Evolutionary conservation across 1,140 invertebrate genomes (phyloP), one percentile per base, ranked within the genome.

Genomic region (Gryon sp.): DNA sequence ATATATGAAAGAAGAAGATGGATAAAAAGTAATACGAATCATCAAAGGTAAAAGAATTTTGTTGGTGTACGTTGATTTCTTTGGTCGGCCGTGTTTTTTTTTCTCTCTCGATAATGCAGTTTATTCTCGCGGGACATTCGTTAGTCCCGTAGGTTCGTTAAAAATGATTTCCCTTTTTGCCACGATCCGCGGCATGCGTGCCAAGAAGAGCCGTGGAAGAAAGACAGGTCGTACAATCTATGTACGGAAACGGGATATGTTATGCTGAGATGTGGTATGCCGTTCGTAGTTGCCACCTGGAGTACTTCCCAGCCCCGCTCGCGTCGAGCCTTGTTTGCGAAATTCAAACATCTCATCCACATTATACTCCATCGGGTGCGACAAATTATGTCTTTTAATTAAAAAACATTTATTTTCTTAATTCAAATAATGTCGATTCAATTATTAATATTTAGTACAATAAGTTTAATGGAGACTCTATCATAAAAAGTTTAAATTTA

Each of bases 81-180:
- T 72, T 45, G 41, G 66, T 46, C 38, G 6, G 28, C 60, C n/a
- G n/a, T n/a, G n/a, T n/a, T n/a, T n/a, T n/a, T n/a, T n/a, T n/a
- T 72, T 72, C 62, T 66, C 55, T 53, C 48, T 46, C 48, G 28
- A 77, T 77, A 59, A 62, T 66, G 66, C 65, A 40, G 52, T 70
- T 66, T 72, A 69, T 69, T 48, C 68, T 73, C 74, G 74, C 59
- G 72, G 62, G 66, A 72, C 72, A 73, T 79, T 79, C 77, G 68
- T 79, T 76, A 76, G 65, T 66, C 60, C 48, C 60, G 65, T 52
- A 48, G 48, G 68, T 78, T 81, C 69, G 73, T 77, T 81, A 77
- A 81, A 77, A 79, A 79, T 81, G 70, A 80, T 74, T 73, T 78
- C 59, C 66, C 72, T 78, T 78, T 70, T 80, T 80, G 63, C 59